Evolutionary conservation across 2,888 invertebrate genomes (phyloP).

Genomic region (Deilephila porcellus): DNA sequence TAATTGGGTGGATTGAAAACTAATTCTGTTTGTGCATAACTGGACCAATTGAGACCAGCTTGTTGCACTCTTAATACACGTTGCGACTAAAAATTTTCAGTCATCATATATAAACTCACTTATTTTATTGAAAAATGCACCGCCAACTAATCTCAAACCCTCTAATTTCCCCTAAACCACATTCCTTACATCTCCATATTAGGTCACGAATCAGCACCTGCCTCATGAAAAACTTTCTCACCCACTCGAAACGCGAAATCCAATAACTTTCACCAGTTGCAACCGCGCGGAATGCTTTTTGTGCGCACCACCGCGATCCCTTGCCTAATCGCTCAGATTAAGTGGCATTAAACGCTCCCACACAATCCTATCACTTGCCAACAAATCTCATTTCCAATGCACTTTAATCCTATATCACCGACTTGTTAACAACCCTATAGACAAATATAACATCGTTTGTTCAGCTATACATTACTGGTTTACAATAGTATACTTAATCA

Average conservation of each 20-base stretch:
- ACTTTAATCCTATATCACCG: conserved; percentile 67
- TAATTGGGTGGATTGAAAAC: no score
- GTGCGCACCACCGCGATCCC: conserved; percentile 57
- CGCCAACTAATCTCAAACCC: no score
- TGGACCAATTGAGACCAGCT: no score
- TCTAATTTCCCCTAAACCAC: no score
- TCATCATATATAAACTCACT: no score
- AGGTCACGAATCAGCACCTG: conserved; percentile 15
- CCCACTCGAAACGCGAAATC: conserved; percentile 48
- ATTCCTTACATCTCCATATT: no score
- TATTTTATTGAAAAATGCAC: no score
- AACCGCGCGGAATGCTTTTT: conserved; percentile 56
- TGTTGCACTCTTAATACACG: no score
- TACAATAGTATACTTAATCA: not conserved
- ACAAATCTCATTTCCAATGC: conserved; percentile 80
- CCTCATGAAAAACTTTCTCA: conserved; percentile 24
- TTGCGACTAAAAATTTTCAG: no score
- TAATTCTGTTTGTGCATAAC: no score
- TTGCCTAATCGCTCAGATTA: conserved; percentile 72
- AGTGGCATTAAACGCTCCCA: conserved; percentile 72
- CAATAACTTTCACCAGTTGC: conserved; percentile 53
- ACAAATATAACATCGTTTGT: not conserved
- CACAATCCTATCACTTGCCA: conserved; percentile 76
- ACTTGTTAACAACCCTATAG: conserved; percentile 32
- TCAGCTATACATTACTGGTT: conserved; percentile 11